Conservation (phyloP, 1,140 invertebrate genomes). For the Papilio polyxenes region DNA sequence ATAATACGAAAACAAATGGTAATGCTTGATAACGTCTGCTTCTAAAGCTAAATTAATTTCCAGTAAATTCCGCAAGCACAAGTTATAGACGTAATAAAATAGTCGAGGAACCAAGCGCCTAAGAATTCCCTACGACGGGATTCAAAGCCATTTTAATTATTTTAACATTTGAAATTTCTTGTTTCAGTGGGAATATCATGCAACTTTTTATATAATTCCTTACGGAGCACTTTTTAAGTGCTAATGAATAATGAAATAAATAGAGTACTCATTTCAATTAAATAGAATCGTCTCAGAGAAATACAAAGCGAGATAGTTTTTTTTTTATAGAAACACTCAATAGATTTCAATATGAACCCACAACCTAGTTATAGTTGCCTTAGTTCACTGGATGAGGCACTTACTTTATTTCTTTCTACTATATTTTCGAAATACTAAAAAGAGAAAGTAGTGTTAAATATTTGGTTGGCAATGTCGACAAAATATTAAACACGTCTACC, state of each 20-base stretch:
- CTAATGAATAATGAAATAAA: no score
- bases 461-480: conserved; percentile 53
- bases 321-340: background rate
- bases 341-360: background rate
- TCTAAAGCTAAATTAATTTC: conserved; percentile 34
- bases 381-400: background rate
- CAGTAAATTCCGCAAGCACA: conserved; percentile 27
- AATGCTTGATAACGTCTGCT: background rate
- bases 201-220: background rate
- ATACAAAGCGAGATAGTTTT: background rate
- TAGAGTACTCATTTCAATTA: background rate
- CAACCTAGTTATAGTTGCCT: background rate
- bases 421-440: conserved; percentile 35
- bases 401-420: no score
- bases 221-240: no score
- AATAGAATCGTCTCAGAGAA: background rate
- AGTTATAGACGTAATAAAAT: conserved; percentile 37
- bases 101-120: conserved; percentile 19
- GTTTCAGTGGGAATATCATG: background rate
- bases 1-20: background rate
- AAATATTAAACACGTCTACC: conserved; percentile 53
- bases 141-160: conserved; percentile 24
- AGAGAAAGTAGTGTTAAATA: conserved; percentile 49
- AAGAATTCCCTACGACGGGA: conserved; percentile 28
- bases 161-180: background rate